Percentiles rank a stretch among this genome's conserved stretches.
phyloP scores from a whole-genome alignment of 2,888 invertebrate species.

The Acleris emargana region DNA sequence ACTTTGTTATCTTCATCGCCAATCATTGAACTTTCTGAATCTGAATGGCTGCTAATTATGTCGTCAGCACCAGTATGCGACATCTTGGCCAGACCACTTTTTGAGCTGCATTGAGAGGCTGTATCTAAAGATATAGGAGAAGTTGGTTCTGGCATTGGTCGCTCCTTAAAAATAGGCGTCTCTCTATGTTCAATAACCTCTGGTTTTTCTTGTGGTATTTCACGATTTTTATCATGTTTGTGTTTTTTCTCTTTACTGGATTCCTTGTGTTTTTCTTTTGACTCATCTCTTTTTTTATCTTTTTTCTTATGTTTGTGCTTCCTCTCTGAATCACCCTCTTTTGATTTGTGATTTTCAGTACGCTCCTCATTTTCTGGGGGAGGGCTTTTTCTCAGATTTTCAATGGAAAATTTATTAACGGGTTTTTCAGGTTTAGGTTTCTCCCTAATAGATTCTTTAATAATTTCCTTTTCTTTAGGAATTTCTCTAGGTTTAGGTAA shows the following conservation, averaged over 20 bases:
- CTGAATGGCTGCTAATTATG: conserved; percentile 72
- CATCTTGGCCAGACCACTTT: conserved; percentile 71
- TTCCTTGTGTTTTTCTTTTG: conserved; percentile 85
- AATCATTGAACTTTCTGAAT: conserved; percentile 74
- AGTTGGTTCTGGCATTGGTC: conserved; percentile 65
- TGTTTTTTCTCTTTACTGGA: conserved; percentile 78
- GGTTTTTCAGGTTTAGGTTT: conserved; percentile 72
- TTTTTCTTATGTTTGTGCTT: conserved; percentile 86
- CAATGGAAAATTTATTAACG: conserved; percentile 76
- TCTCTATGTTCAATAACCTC: conserved; percentile 75
- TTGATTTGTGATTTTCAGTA: conserved; percentile 67
- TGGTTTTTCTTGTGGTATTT: conserved; percentile 74
- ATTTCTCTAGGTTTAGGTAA: conserved; percentile 52
- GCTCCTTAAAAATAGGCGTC: conserved; percentile 70
- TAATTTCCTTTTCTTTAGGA: conserved; percentile 63
- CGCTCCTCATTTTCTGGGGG: conserved; percentile 68
- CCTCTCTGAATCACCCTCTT: conserved; percentile 79
- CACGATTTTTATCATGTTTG: conserved; percentile 82
- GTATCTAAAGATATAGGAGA: conserved; percentile 80
- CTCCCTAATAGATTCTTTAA: conserved; percentile 69
- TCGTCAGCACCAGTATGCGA: conserved; percentile 67
- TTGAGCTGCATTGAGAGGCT: conserved; percentile 79
- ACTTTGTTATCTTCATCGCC: conserved; percentile 75
- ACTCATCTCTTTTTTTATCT: conserved; percentile 86
- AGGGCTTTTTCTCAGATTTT: conserved; percentile 77